Percentiles rank a stretch among this genome's conserved stretches.
phyloP scores from a whole-genome alignment of 2,113 vertebrate species.

The Epinephelus lanceolatus region DNA sequence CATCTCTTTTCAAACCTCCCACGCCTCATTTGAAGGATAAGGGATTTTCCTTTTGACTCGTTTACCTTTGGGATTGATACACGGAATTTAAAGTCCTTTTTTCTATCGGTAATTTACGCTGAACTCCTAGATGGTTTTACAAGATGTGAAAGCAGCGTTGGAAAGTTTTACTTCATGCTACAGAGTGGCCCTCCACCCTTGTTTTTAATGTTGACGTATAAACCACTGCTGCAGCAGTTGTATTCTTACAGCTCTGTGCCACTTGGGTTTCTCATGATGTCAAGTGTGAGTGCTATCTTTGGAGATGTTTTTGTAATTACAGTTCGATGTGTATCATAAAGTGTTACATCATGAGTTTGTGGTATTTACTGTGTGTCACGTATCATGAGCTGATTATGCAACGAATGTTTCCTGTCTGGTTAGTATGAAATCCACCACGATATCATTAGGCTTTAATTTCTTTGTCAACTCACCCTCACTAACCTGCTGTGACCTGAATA shows the following conservation, averaged over 20 bases:
- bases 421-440: background rate
- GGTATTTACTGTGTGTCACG: background rate
- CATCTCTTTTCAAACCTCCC: conserved; percentile 32
- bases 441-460: background rate
- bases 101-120: conserved; percentile 5
- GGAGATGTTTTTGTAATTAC: conserved; percentile 13
- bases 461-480: background rate
- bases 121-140: conserved; percentile 31
- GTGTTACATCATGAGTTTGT: background rate
- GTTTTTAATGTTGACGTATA: background rate
- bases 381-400: background rate
- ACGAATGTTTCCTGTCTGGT: background rate
- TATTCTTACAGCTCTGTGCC: background rate
- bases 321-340: conserved; percentile 1
- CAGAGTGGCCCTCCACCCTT: background rate
- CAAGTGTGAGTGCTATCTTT: background rate
- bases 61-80: conserved; percentile 47
- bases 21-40: conserved; percentile 33
- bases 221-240: background rate
- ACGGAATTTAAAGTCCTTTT: conserved; percentile 19
- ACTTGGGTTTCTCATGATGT: background rate
- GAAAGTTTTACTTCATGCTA: conserved; percentile 30
- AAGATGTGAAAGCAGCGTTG: conserved; percentile 32
- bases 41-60: conserved; percentile 41
- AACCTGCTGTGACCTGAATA: background rate